phyloP scores from a whole-genome alignment of 1,140 invertebrate genomes.

The Drosophila equinoxialis region DNA sequence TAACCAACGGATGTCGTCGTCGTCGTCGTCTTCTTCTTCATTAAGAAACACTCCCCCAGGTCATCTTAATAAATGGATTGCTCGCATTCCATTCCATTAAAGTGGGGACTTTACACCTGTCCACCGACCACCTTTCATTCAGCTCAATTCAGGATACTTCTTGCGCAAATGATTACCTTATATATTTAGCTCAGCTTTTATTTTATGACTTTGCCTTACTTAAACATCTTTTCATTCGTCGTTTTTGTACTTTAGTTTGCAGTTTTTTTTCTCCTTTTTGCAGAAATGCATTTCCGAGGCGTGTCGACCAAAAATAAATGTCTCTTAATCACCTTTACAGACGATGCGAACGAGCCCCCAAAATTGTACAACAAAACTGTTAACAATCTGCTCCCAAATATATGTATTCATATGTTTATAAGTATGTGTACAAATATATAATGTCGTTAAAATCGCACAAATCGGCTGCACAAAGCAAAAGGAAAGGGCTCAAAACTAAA shows the following conservation, averaged over 20 bases:
- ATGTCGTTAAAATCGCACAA: slow-evolving; percentile 58
- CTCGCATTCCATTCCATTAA: slow-evolving; percentile 5
- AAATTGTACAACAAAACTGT: slow-evolving; percentile 46
- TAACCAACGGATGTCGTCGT: no score
- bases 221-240: slow-evolving; percentile 5
- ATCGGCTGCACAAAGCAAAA: slow-evolving; percentile 47
- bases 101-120: background rate
- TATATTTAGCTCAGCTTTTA: slow-evolving; percentile 59
- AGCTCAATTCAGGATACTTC: slow-evolving; percentile 29
- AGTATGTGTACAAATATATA: slow-evolving; percentile 45
- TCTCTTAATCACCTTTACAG: slow-evolving; percentile 62
- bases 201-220: slow-evolving; percentile 73
- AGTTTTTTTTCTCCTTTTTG: slow-evolving; percentile 1
- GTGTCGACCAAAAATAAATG: slow-evolving; percentile 66
- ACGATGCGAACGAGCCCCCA: slow-evolving; percentile 64
- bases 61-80: background rate
- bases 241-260: background rate
- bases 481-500: slow-evolving; percentile 28
- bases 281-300: slow-evolving; percentile 57
- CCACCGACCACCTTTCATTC: slow-evolving; percentile 10
- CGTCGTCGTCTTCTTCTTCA: background rate
- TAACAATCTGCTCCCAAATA: slow-evolving; percentile 45
- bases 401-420: slow-evolving; percentile 49
- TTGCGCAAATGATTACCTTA: slow-evolving; percentile 47
- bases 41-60: background rate